Conservation (phyloP, 1,140 invertebrate species). For the Trichonephila clavata region DNA sequence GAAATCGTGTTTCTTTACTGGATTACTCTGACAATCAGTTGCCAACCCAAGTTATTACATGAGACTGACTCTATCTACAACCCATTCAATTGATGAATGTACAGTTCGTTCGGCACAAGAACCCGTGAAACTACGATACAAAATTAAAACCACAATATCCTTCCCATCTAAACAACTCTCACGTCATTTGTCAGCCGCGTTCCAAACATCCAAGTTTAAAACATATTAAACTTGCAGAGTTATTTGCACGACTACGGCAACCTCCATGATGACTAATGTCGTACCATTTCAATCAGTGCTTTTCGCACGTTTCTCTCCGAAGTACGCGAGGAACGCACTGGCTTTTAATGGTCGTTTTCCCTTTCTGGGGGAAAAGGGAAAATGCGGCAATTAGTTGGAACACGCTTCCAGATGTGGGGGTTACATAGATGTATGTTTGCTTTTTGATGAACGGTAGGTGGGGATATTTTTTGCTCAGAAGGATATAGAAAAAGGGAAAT, state of each 20-base stretch:
- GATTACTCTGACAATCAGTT: too few species aligned
- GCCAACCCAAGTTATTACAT: not conserved
- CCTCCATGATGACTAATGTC: conserved; percentile 16
- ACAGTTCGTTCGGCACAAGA: not conserved
- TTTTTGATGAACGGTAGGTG: not conserved
- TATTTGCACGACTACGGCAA: conserved; percentile 1
- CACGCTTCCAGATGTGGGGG: not conserved
- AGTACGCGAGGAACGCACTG: not conserved
- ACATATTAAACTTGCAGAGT: conserved; percentile 6
- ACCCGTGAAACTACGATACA: not conserved
- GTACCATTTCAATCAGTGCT: conserved; percentile 30
- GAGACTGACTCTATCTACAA: not conserved
- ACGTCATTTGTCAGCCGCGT: not conserved
- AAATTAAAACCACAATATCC: conserved; percentile 10
- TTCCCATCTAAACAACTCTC: not conserved
- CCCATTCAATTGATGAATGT: not conserved
- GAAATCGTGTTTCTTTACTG: too few species aligned
- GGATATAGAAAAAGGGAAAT: not conserved
- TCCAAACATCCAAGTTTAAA: conserved; percentile 8
- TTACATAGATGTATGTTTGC: not conserved
- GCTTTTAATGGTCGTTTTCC: conserved; percentile 9
- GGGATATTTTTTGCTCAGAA: not conserved
- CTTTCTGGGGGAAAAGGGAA: not conserved
- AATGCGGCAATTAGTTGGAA: not conserved
- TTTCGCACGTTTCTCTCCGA: not conserved